These are phyloP conservation scores for Gallinago undulata DNA, from an alignment of 2,113 vertebrate genomes.

Conservation along the genomic window DNA sequence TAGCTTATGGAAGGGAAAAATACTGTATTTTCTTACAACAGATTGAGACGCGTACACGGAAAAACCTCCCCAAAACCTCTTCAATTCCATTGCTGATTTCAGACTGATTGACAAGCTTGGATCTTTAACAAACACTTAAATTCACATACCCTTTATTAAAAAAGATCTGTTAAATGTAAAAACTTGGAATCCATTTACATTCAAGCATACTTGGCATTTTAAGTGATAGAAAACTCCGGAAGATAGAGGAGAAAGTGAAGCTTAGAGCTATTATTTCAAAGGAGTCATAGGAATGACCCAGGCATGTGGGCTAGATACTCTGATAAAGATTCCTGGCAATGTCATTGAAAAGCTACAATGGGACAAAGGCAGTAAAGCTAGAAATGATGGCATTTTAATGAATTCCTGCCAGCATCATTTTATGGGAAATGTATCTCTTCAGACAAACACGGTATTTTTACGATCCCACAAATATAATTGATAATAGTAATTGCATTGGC, in stretches of 20 bases:
- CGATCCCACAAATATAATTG: neutral
- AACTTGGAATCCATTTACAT: neutral
- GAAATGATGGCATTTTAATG: neutral
- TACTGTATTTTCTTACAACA: neutral
- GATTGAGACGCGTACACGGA: neutral
- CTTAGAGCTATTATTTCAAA: neutral
- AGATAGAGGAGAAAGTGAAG: neutral
- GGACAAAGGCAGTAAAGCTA: neutral
- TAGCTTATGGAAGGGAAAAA: conserved; percentile 1
- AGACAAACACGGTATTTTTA: neutral
- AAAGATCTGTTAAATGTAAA: neutral
- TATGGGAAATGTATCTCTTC: neutral
- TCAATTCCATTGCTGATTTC: neutral
- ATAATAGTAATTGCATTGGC: neutral
- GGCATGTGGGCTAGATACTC: neutral
- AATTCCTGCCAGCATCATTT: neutral
- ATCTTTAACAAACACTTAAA: neutral
- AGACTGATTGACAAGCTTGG: neutral
- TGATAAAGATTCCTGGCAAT: neutral
- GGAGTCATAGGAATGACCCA: neutral
- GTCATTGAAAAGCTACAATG: neutral
- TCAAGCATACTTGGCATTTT: neutral
- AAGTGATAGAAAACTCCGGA: neutral
- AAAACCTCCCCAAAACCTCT: neutral
- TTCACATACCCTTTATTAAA: neutral